These are phyloP conservation scores for Brachionus sp. DNA, from an alignment of 1,140 invertebrate species.

Conservation along the genomic window DNA sequence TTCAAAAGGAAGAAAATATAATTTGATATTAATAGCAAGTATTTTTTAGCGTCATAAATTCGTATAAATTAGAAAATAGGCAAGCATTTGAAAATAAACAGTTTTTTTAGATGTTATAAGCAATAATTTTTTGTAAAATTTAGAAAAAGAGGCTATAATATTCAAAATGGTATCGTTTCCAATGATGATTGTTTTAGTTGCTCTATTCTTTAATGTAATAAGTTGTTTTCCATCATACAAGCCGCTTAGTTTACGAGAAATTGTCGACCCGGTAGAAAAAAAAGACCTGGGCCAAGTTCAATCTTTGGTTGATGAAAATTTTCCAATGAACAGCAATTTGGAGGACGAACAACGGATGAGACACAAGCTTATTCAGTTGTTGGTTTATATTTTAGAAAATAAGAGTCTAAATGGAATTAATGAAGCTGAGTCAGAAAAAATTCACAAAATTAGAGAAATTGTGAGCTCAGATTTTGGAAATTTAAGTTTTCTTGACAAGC, in stretches of 20 bases:
- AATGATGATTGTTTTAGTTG: not conserved
- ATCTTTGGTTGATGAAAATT: not conserved
- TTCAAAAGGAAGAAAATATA: not conserved
- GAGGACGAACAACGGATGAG: not conserved
- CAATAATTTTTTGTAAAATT: not conserved
- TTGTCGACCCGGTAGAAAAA: not conserved
- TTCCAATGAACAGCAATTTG: not conserved
- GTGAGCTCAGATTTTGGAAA: not conserved
- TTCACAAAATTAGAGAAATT: not conserved
- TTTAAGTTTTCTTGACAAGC: not conserved
- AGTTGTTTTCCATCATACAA: not conserved
- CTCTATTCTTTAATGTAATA: not conserved
- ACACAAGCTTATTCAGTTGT: not conserved
- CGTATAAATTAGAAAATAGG: not conserved
- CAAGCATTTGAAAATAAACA: not conserved
- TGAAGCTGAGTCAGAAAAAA: not conserved
- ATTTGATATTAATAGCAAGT: not conserved
- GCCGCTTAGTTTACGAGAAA: not conserved
- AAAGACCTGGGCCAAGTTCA: not conserved
- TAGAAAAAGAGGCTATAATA: not conserved
- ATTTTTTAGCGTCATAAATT: not conserved
- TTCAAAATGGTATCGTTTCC: not conserved
- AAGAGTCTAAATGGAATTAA: not conserved
- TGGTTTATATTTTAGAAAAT: not conserved
- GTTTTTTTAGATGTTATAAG: not conserved